Evolutionary conservation across 2,113 vertebrate genomes (phyloP).

Genomic region (Zosterops pallidus): DNA sequence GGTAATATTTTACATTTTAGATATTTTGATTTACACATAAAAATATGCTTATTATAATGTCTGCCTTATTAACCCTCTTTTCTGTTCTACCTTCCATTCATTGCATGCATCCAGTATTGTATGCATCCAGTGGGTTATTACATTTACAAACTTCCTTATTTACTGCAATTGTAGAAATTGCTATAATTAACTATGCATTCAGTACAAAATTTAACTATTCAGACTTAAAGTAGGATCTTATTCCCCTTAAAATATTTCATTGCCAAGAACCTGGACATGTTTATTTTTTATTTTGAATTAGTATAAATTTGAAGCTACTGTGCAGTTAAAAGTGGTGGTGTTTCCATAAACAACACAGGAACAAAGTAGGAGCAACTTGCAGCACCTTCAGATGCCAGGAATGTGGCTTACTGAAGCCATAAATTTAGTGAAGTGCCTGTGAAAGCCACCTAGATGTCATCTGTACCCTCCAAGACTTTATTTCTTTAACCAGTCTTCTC

Average conservation of each 20-base stretch:
- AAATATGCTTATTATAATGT: slow-evolving; percentile 22
- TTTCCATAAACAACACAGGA: background rate
- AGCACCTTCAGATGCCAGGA: background rate
- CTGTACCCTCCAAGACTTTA: background rate
- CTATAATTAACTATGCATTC: slow-evolving; percentile 2
- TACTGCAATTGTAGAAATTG: slow-evolving; percentile 41
- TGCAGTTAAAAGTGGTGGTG: background rate
- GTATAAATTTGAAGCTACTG: background rate
- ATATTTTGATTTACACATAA: slow-evolving; percentile 36
- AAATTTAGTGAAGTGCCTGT: background rate
- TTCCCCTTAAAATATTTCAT: background rate
- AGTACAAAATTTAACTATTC: background rate
- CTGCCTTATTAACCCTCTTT: slow-evolving; percentile 36
- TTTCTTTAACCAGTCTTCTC: background rate
- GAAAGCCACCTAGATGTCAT: background rate
- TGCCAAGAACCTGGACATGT: background rate
- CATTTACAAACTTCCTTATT: slow-evolving; percentile 9
- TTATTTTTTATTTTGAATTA: background rate
- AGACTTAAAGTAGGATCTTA: background rate
- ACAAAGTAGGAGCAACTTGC: background rate
- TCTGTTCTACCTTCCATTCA: background rate
- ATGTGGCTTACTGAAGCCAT: background rate
- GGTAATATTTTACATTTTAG: slow-evolving; percentile 26
- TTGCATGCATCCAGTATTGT: background rate
- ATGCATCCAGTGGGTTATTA: background rate